Evolutionary conservation across 2,888 invertebrate genomes (phyloP).

Genomic region (Polyommatus icarus): DNA sequence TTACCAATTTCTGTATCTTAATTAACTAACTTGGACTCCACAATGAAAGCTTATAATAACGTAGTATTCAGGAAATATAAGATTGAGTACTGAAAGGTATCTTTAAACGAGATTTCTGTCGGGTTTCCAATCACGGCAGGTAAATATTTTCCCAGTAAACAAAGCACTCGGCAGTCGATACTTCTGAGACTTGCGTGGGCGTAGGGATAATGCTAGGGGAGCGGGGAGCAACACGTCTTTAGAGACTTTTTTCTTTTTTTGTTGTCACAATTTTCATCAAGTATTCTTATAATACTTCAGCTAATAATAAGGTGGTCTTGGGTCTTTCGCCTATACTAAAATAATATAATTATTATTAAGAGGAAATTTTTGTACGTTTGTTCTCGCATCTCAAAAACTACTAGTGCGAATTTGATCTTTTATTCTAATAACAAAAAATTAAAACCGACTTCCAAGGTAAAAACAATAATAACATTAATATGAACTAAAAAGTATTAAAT

Average conservation of each 20-base stretch:
- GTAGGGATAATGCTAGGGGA: neutral
- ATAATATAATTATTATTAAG: no score
- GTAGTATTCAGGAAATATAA: neutral
- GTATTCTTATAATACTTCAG: no score
- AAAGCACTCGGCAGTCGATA: neutral
- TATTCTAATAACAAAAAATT: no score
- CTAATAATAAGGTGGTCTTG: no score
- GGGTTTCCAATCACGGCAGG: neutral
- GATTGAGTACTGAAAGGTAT: neutral
- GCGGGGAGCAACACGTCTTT: neutral
- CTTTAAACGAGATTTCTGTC: neutral
- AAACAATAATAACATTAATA: no score
- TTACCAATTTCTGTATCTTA: no score
- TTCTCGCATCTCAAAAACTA: no score
- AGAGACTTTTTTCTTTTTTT: neutral
- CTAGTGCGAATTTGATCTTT: no score
- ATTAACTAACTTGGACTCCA: neutral
- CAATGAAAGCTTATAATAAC: neutral
- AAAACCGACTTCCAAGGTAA: no score
- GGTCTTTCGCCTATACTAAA: no score
- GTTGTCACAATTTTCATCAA: neutral
- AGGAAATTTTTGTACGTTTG: no score
- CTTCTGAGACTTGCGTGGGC: neutral
- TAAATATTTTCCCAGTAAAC: slow-evolving; percentile 19
- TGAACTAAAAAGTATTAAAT: no score